A percentile compares a stretch with the other conserved stretches of the same genome.
Conservation (phyloP, 2,797 vertebrate species). For the Melanotaenia nigrans region DNA sequence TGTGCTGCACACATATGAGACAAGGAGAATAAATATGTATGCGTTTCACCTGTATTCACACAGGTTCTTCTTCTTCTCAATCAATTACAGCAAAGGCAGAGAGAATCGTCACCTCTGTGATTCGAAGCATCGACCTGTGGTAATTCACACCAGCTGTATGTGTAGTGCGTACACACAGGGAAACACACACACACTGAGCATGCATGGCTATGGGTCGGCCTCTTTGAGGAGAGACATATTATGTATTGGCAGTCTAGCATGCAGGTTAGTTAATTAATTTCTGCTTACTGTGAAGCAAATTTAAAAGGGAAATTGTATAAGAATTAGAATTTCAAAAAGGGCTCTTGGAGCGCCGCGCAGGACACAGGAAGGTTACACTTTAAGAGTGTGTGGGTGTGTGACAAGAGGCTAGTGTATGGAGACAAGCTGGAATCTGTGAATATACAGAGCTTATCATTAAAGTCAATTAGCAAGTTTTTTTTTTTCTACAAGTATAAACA, state of each 20-base stretch:
- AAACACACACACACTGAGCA: conserved; percentile 1
- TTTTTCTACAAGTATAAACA: conserved; percentile 1
- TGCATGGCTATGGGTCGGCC: conserved; percentile 27
- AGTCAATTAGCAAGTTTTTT: neutral
- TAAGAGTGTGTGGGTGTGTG: conserved; percentile 37
- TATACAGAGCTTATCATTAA: neutral
- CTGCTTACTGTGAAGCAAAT: conserved; percentile 66
- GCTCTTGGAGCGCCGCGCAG: conserved; percentile 20
- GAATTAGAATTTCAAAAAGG: conserved; percentile 68
- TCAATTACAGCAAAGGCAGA: conserved; percentile 16
- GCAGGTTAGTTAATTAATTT: conserved; percentile 72
- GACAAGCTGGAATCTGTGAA: neutral
- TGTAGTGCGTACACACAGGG: neutral
- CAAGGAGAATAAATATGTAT: neutral
- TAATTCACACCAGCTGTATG: conserved; percentile 3
- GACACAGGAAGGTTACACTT: conserved; percentile 57
- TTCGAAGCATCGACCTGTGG: conserved; percentile 21
- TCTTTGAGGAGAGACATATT: conserved; percentile 52
- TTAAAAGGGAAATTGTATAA: conserved; percentile 63
- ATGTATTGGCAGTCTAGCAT: conserved; percentile 64
- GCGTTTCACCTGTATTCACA: conserved; percentile 8
- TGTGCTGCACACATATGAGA: neutral
- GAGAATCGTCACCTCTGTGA: conserved; percentile 36
- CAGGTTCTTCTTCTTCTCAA: conserved; percentile 18
- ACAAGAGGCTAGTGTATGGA: conserved; percentile 1